Percentiles rank a stretch among this genome's conserved stretches.
These are phyloP conservation scores for Hypsibius dujardini DNA, from an alignment of 1,140 invertebrate species.

Conservation along the genomic window DNA sequence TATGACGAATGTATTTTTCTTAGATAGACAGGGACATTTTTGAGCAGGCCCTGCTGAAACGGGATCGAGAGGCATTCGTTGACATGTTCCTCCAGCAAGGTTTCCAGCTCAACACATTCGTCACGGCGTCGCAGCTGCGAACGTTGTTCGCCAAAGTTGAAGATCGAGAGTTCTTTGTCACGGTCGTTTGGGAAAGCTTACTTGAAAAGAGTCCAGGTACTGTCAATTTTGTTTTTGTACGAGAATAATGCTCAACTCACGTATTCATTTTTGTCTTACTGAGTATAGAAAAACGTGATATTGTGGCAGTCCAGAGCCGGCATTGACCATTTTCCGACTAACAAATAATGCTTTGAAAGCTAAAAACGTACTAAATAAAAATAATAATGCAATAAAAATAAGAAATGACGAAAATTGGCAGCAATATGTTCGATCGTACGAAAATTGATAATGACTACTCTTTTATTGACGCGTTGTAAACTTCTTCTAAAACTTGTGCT, in stretches of 20 bases:
- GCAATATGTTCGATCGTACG: too few relatives aligned
- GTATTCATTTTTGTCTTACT: too few relatives aligned
- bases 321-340: too few relatives aligned
- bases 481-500: background rate
- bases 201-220: constrained; percentile 30
- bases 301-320: too few relatives aligned
- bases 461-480: background rate
- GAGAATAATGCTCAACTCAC: too few relatives aligned
- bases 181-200: constrained; percentile 32
- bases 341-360: too few relatives aligned
- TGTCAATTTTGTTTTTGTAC: background rate
- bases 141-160: constrained; percentile 32
- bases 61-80: constrained; percentile 35
- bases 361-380: too few relatives aligned
- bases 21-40: constrained; percentile 34
- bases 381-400: too few relatives aligned
- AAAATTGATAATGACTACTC: too few relatives aligned
- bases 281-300: too few relatives aligned
- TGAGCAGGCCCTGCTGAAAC: constrained; percentile 31
- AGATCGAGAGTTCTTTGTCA: constrained; percentile 34
- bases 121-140: constrained; percentile 30
- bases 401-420: too few relatives aligned
- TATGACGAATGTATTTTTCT: background rate
- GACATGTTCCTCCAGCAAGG: constrained; percentile 34
- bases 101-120: constrained; percentile 32